A percentile compares a stretch with the other conserved stretches of the same genome.
These are phyloP conservation scores for Caenorhabditis imperialis DNA, from an alignment of 2,888 invertebrate species.

Conservation along the genomic window DNA sequence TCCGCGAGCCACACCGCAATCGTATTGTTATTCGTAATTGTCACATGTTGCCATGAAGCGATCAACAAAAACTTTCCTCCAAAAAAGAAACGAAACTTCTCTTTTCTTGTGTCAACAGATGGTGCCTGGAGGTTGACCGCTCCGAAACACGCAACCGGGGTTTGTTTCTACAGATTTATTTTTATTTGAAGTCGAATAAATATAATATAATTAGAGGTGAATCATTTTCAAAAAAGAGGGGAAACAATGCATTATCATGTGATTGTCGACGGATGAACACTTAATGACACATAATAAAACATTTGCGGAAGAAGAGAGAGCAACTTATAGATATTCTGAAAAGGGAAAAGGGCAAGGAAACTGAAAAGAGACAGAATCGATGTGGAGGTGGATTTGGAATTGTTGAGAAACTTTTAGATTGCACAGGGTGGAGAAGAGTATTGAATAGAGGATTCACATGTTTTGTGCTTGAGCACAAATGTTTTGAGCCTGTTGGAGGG, in stretches of 20 bases:
- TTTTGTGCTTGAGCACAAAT: constrained; percentile 26
- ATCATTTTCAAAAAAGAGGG: too few relatives aligned
- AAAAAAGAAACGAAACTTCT: too few relatives aligned
- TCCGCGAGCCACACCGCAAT: too few relatives aligned
- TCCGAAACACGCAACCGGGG: too few relatives aligned
- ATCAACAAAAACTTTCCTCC: too few relatives aligned
- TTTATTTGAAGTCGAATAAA: not conserved
- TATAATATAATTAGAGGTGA: too few relatives aligned
- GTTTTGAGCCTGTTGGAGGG: constrained; percentile 7
- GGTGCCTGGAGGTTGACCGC: too few relatives aligned
- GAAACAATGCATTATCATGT: constrained; percentile 18
- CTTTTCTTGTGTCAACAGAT: too few relatives aligned
- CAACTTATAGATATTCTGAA: constrained; percentile 9
- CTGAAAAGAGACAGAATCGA: constrained; percentile 10
- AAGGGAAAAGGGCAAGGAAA: constrained; percentile 22
- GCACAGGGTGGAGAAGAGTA: constrained; percentile 29
- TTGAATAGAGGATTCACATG: constrained; percentile 3
- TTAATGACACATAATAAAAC: constrained; percentile 39
- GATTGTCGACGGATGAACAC: constrained; percentile 2
- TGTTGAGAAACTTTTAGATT: constrained; percentile 17
- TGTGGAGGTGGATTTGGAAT: constrained; percentile 2
- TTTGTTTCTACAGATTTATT: too few relatives aligned
- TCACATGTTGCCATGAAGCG: too few relatives aligned
- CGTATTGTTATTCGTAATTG: too few relatives aligned
- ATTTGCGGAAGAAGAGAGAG: not conserved